Evolutionary conservation across 2,113 vertebrate genomes (phyloP), one percentile per base, ranked within the genome.

Genomic region (Nothobranchius kuhntae): DNA sequence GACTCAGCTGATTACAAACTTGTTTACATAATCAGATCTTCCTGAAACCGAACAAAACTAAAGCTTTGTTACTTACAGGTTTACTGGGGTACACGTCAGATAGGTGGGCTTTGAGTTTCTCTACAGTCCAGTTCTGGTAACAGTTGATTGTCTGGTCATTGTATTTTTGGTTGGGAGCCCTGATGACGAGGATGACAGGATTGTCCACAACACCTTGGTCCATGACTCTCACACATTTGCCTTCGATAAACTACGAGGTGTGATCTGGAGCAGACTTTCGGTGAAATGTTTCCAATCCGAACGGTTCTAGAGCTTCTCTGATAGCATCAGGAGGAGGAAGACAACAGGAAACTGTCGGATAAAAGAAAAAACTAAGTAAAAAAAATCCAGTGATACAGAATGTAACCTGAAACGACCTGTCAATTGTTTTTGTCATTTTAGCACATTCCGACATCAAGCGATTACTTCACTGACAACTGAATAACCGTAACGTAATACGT

Each of bases 81-180:
- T 95, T 95, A 73, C 96, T 96, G 21, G 96, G 96, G 84, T 98
- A 98, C 4, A 98, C 96, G 14, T 94, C 89, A 8, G 96, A 93
- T 10, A 98, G 91, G 67, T 98, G 96, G 9, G 87, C 84, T 81
- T 98, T 98, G 6, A 98, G 94, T 71, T 92, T 94, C 87, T 95
- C 95, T 89, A 98, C 96, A 14, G 96, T 98, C 96, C 96, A 98
- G 86, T 96, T 92, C 82, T 95, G 91, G 80, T 89, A 95, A 78
- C 96, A 98, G 90, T 92, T 94, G 87, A 98, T 92, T 59, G 95
- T 97, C 92, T 98, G 96, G 85, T 98, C 96, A 60, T 92, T 89
- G 87, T 97, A 98, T 12, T 95, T 97, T 92, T 98, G 96, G 90
- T 97, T 98, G 67, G 96, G 96, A 3, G 96, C 94, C 85, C 92